These are phyloP conservation scores for Zaprionus gabonicus DNA, from an alignment of 1,140 invertebrate species.

Conservation along the genomic window DNA sequence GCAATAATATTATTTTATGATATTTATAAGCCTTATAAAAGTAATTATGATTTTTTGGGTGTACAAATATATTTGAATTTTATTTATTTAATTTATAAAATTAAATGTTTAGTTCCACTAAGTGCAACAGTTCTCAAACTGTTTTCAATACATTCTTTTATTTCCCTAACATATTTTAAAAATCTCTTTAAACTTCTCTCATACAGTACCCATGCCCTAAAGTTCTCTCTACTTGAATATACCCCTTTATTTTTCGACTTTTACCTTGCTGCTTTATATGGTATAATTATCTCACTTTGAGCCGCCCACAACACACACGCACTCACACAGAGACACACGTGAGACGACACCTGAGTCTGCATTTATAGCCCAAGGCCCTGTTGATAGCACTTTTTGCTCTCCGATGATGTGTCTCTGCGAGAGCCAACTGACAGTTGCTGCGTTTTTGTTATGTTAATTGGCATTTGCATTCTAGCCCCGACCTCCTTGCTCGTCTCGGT, in stretches of 20 bases:
- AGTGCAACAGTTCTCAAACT: no score
- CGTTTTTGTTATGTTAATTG: constrained; percentile 78
- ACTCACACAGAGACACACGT: constrained; percentile 24
- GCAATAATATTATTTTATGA: no score
- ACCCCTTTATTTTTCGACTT: background rate
- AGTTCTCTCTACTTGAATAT: background rate
- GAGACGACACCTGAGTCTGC: constrained; percentile 77
- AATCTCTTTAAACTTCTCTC: background rate
- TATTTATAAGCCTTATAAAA: background rate
- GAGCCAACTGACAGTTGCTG: constrained; percentile 21
- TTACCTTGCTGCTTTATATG: constrained; percentile 10
- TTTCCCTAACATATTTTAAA: background rate
- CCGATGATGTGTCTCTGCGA: constrained; percentile 6
- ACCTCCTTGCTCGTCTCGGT: constrained; percentile 3
- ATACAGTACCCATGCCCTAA: background rate
- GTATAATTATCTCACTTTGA: constrained; percentile 47
- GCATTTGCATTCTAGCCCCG: constrained; percentile 58
- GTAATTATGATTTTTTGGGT: background rate
- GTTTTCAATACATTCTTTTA: background rate
- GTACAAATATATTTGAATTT: background rate
- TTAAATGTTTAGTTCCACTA: background rate
- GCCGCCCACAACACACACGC: constrained; percentile 53
- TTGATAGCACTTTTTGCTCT: constrained; percentile 32
- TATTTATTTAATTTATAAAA: background rate
- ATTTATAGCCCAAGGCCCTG: constrained; percentile 57